These are phyloP conservation scores for Corvus moneduloides DNA, from an alignment of 2,113 vertebrate species.

Conservation along the genomic window DNA sequence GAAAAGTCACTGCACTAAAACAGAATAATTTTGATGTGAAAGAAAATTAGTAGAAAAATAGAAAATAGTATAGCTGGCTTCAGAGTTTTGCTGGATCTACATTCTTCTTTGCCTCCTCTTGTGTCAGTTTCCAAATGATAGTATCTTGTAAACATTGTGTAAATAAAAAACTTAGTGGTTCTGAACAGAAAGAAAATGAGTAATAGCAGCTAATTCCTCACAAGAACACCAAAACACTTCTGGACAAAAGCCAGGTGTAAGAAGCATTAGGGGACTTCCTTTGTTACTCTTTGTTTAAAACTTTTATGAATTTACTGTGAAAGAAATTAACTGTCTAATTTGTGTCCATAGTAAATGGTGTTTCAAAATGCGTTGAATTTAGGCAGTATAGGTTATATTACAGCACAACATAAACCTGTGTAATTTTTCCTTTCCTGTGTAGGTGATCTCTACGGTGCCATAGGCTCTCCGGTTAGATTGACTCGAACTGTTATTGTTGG, in stretches of 20 bases:
- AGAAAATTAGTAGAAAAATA: background rate
- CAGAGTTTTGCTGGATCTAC: background rate
- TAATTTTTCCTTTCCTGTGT: background rate
- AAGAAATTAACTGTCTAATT: background rate
- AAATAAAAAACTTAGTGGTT: background rate
- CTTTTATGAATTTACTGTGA: background rate
- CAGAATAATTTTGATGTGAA: background rate
- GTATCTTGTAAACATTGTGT: background rate
- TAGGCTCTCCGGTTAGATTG: slow-evolving; percentile 84
- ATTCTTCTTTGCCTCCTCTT: background rate
- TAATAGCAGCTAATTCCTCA: background rate
- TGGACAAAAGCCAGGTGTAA: background rate
- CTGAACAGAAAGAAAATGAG: background rate
- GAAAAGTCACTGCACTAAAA: background rate
- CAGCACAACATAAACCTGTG: background rate
- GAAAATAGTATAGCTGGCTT: background rate
- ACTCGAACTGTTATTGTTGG: slow-evolving; percentile 85
- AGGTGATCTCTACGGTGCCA: slow-evolving; percentile 87
- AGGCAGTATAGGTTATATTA: background rate
- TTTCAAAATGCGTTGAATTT: background rate
- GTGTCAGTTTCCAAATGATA: background rate
- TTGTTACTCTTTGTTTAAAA: background rate
- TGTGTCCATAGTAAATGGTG: background rate
- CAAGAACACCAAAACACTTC: background rate
- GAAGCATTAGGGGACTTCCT: background rate